Conservation (phyloP, 2,797 vertebrate species). For the Acropternis orthonyx region DNA sequence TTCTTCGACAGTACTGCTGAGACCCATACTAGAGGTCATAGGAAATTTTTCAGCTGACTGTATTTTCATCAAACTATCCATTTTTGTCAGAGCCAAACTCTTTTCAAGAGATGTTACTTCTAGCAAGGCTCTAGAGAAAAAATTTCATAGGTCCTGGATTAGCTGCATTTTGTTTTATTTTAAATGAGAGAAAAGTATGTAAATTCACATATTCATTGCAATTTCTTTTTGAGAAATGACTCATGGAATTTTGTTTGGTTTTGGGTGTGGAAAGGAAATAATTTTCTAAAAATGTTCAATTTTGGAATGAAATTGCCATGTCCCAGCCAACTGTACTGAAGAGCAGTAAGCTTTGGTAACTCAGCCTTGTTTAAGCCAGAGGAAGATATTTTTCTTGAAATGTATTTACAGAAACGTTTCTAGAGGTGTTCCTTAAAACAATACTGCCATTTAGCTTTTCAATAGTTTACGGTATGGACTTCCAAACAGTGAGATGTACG, state of each 20-base stretch:
- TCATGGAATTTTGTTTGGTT: background rate
- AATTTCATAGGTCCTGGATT: background rate
- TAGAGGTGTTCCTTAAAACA: background rate
- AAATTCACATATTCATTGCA: background rate
- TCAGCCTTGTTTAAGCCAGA: background rate
- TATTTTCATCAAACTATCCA: background rate
- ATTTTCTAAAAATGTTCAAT: background rate
- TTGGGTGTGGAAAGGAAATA: background rate
- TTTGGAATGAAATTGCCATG: background rate
- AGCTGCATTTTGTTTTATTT: background rate
- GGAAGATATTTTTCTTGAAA: background rate
- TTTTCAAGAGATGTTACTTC: background rate
- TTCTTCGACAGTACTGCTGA: background rate
- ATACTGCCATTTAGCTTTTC: background rate
- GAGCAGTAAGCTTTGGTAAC: background rate
- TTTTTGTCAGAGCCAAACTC: background rate
- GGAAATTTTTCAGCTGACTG: background rate
- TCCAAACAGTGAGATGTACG: background rate
- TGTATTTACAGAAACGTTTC: background rate
- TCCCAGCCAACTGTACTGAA: background rate
- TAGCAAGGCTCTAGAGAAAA: background rate
- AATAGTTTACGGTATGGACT: background rate
- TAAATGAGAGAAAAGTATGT: background rate
- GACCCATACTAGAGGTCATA: background rate
- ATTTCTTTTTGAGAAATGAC: background rate